Evolutionary conservation across 2,113 vertebrate genomes (phyloP), one percentile per base, ranked within the genome.

Genomic region (Marmota flaviventris): DNA sequence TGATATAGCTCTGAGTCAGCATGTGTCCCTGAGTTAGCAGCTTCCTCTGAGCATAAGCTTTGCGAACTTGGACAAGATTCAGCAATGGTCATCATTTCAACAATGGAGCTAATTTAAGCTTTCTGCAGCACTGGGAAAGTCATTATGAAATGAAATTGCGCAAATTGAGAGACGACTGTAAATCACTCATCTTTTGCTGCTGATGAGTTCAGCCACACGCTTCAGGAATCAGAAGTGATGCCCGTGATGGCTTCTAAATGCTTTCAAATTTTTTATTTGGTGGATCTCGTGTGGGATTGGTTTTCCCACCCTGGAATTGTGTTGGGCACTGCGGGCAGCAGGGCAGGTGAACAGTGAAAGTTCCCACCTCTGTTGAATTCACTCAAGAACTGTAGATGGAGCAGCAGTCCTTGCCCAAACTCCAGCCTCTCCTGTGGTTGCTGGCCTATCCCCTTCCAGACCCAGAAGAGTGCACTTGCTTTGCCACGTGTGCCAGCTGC

Each of bases 31-130:
- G 4, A 61, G 32, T n/a, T 34, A 85, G 89, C 56, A 69, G 72
- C 77, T 37, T n/a, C 85, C 77, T 85, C n/a, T 14, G 20, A 45
- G n/a, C 12, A 9, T 20, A 18, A 93, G 85, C 85, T 75, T 34
- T 96, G 94, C 75, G 11, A 4, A 75, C 72, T 85, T 86, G 94
- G 93, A 75, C 86, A 27, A 58, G 89, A 89, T 87, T 95, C 95
- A 73, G 65, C 89, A 14, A 1, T 51, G 96, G 91, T 85, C 95
- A 87, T 95, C 96, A 85, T 92, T 92, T 96, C 94, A 88, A 89
- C 95, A 87, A 8, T 83, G 70, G 48, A 42, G 72, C 97, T 94
- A 72, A 96, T 94, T 81, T 87, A 48, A 83, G 82, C 95, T 95
- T 67, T 85, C 87, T n/a, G 72, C 76, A 56, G 45, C 5, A 2